These are phyloP conservation scores for Acrobasis consociella DNA, from an alignment of 2,888 invertebrate species.

Conservation along the genomic window DNA sequence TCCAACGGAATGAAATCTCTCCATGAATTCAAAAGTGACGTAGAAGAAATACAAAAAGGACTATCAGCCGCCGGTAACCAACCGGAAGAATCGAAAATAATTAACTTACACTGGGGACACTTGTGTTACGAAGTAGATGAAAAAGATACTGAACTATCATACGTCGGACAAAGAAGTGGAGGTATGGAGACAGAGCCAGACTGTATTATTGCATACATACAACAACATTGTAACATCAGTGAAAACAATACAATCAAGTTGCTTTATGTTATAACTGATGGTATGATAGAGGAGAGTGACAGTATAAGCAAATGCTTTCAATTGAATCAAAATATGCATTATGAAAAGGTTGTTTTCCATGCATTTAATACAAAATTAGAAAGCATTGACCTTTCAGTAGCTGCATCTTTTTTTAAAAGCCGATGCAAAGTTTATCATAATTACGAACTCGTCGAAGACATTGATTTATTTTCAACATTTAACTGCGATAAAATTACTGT, in stretches of 20 bases:
- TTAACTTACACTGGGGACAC: constrained; percentile 46
- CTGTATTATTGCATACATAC: constrained; percentile 33
- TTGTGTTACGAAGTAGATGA: constrained; percentile 40
- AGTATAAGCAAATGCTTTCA: constrained; percentile 32
- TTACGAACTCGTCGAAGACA: constrained; percentile 35
- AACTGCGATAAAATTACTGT: constrained; percentile 43
- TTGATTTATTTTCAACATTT: constrained; percentile 44
- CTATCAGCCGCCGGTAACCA: neutral
- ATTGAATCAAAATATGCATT: constrained; percentile 39
- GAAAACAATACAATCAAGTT: constrained; percentile 38
- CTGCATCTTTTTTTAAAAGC: constrained; percentile 38
- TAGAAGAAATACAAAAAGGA: constrained; percentile 34
- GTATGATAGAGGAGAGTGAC: constrained; percentile 25
- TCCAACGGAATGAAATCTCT: constrained; percentile 38
- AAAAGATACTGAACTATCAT: constrained; percentile 13
- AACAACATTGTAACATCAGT: constrained; percentile 20
- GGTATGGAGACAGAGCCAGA: constrained; percentile 23
- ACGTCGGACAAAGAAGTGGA: neutral
- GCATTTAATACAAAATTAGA: constrained; percentile 15
- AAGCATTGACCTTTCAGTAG: constrained; percentile 20
- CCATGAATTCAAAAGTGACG: constrained; percentile 22
- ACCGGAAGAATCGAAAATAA: neutral
- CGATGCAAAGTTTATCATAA: constrained; percentile 42
- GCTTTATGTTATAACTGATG: constrained; percentile 47
- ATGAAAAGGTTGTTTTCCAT: constrained; percentile 37